phyloP scores from a whole-genome alignment of 2,888 invertebrate species.

The Theretra japonica region DNA sequence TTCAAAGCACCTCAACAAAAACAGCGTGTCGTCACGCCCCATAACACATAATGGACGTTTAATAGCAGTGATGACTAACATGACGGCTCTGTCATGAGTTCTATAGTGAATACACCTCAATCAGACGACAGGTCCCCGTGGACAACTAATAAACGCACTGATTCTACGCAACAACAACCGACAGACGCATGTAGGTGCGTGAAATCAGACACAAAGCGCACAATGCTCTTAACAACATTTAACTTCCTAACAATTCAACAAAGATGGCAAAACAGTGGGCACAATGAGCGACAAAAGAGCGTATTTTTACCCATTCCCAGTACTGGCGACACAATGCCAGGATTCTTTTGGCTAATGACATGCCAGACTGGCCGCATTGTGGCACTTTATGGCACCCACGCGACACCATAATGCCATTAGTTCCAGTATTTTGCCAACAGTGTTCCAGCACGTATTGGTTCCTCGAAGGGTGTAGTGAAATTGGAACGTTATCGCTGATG shows the following conservation, averaged over 20 bases:
- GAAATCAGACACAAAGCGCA: slow-evolving; percentile 71
- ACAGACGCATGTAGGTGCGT: slow-evolving; percentile 65
- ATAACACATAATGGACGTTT: slow-evolving; percentile 26
- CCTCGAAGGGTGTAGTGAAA: slow-evolving; percentile 71
- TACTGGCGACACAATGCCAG: slow-evolving; percentile 64
- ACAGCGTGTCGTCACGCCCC: slow-evolving; percentile 9
- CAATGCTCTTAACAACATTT: slow-evolving; percentile 80
- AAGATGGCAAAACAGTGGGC: slow-evolving; percentile 70
- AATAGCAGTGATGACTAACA: slow-evolving; percentile 61
- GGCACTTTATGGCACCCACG: slow-evolving; percentile 82
- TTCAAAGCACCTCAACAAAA: background rate
- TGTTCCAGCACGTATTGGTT: slow-evolving; percentile 59
- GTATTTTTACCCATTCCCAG: slow-evolving; percentile 67
- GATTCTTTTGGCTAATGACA: slow-evolving; percentile 73
- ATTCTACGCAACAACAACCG: slow-evolving; percentile 70
- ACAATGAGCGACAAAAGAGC: slow-evolving; percentile 60
- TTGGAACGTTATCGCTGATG: slow-evolving; percentile 54
- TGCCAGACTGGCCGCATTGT: slow-evolving; percentile 73
- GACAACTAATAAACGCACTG: slow-evolving; percentile 75
- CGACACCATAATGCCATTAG: slow-evolving; percentile 81
- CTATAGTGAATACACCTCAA: slow-evolving; percentile 65
- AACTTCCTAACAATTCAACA: slow-evolving; percentile 82
- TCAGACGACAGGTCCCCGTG: slow-evolving; percentile 71
- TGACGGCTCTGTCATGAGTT: slow-evolving; percentile 36
- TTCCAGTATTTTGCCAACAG: slow-evolving; percentile 82